Evolutionary conservation across 2,113 vertebrate species (phyloP), one percentile per base, ranked within the genome.

Genomic region (Sciurus niger): DNA sequence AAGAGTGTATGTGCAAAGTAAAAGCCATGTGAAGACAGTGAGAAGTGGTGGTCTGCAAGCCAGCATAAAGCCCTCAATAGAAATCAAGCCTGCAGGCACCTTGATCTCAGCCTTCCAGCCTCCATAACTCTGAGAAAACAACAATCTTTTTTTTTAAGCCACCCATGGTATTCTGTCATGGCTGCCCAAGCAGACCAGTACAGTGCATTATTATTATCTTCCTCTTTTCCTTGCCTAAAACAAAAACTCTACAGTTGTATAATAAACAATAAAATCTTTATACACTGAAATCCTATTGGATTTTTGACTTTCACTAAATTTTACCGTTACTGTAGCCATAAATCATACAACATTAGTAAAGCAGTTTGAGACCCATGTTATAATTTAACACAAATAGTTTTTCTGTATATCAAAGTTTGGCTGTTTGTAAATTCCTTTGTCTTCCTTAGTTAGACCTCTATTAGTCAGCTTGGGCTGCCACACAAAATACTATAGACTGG

Each of bases 141-240:
- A 74, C 58, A 24, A 14, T 48, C 34, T n/a, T 40, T 67, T 67
- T 63, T 11, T 48, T 40, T 68, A 74, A 67, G 65, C 40, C 78
- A 83, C 17, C 20, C 46, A 70, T 40, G 20, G 51, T 17, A 82
- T 84, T 68, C 78, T 40, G 67, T 63, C 78, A 48, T 2, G 1
- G 68, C n/a, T 63, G 17, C 82, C 89, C 28, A 77, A 83, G 46
- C 37, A 55, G 46, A 83, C 16, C 4, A 72, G 51, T 10, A 60
- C 14, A 76, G 84, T 7, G 32, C 63, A 5, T 90, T 82, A 70
- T 82, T 51, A n/a, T 9, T 32, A 11, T 20, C 51, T 89, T 87
- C 74, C 43, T 60, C 17, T 87, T 94, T 96, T 95, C 34, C 77
- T 96, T 86, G 78, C 90, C 93, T 72, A 96, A 96, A 89, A 82